phyloP scores from a whole-genome alignment of 2,888 invertebrate species.

The Isotomurus palustris region DNA sequence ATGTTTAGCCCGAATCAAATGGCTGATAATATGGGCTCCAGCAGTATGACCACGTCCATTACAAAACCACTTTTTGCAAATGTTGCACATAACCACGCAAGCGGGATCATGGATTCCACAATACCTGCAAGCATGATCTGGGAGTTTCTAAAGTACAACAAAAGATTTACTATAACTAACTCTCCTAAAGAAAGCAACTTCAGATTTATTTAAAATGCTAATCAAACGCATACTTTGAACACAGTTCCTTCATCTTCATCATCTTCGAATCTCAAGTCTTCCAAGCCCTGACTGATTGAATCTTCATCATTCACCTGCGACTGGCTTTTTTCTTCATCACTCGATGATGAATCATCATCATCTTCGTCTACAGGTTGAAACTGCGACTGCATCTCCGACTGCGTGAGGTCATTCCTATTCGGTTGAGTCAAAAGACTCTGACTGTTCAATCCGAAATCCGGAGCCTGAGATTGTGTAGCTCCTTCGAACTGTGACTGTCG shows the following conservation, averaged over 20 bases:
- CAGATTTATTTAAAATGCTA: background rate
- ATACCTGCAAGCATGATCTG: slow-evolving; percentile 96
- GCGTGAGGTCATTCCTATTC: slow-evolving; percentile 19
- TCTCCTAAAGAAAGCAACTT: slow-evolving; percentile 4
- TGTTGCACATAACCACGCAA: slow-evolving; percentile 96
- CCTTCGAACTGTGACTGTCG: slow-evolving; percentile 16
- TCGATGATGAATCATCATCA: slow-evolving; percentile 7
- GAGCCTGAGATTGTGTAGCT: slow-evolving; percentile 25
- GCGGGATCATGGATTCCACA: slow-evolving; percentile 98
- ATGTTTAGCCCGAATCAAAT: slow-evolving; percentile 97
- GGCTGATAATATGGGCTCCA: slow-evolving; percentile 97
- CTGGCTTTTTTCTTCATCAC: slow-evolving; percentile 16
- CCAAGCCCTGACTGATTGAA: slow-evolving; percentile 59
- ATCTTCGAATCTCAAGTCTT: slow-evolving; percentile 89
- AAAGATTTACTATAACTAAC: background rate
- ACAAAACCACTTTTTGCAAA: slow-evolving; percentile 99
- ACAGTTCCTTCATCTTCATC: slow-evolving; percentile 89
- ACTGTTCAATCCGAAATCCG: slow-evolving; percentile 36
- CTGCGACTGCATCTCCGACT: slow-evolving; percentile 22
- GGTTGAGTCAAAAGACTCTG: slow-evolving; percentile 36
- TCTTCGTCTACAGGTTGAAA: too few species aligned
- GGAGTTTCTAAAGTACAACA: slow-evolving; percentile 62
- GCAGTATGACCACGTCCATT: slow-evolving; percentile 97
- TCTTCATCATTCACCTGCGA: slow-evolving; percentile 32
- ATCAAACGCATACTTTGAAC: slow-evolving; percentile 56